Evolutionary conservation across 2,113 vertebrate species (phyloP).

Genomic region (Xiphophorus maculatus): DNA sequence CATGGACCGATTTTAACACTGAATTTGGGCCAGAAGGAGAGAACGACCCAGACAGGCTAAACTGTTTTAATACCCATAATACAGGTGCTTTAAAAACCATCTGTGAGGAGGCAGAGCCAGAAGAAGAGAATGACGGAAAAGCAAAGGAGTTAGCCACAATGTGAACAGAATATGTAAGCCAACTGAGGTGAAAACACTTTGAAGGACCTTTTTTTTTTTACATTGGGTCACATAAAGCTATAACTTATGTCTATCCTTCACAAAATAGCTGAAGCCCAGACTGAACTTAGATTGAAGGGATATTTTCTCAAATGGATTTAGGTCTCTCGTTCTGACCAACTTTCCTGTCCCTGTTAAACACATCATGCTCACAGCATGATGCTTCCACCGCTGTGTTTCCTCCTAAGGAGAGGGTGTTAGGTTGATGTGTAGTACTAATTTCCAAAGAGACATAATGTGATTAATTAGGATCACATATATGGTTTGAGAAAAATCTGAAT

Average conservation of each 20-base stretch:
- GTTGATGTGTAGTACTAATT: too few species aligned
- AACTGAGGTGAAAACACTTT: neutral
- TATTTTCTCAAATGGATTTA: neutral
- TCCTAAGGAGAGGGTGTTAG: neutral
- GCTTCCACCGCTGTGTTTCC: neutral
- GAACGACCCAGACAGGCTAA: conserved; percentile 66
- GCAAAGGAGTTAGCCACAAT: conserved; percentile 25
- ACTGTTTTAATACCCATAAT: conserved; percentile 65
- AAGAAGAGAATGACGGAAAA: conserved; percentile 39
- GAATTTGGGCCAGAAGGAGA: conserved; percentile 45
- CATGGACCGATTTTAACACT: conserved; percentile 54
- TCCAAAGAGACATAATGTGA: too few species aligned
- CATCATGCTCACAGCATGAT: neutral
- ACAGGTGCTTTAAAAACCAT: conserved; percentile 74
- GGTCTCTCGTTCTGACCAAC: neutral
- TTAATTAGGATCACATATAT: neutral
- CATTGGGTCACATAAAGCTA: neutral
- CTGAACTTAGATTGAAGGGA: neutral
- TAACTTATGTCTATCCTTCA: neutral
- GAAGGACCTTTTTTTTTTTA: neutral
- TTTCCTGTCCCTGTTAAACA: neutral
- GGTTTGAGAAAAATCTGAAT: neutral
- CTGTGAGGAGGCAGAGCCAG: conserved; percentile 52
- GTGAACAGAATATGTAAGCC: conserved; percentile 11
- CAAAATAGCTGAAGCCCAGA: neutral